Evolutionary conservation across 1,140 invertebrate genomes (phyloP).

Genomic region (Diabrotica undecimpunctata): DNA sequence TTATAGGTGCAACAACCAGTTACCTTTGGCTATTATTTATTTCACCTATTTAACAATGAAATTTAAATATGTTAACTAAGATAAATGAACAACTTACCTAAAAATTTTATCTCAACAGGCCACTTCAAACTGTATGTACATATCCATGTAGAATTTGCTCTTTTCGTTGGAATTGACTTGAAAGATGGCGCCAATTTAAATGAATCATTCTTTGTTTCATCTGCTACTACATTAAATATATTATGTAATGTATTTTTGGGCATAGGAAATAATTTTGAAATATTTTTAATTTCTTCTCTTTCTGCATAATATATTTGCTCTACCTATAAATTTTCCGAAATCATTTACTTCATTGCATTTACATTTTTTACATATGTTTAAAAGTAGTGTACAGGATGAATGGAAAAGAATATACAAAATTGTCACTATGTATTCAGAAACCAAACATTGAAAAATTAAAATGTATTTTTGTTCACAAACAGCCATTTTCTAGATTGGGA

Average conservation of each 20-base stretch:
- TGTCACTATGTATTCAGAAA: background rate
- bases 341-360: no score
- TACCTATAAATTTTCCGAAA: background rate
- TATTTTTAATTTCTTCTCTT: constrained; percentile 6
- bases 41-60: no score
- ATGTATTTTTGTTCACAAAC: no score
- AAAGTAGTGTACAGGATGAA: background rate
- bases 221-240: constrained; percentile 28
- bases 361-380: no score
- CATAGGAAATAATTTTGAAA: constrained; percentile 22
- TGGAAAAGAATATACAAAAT: background rate
- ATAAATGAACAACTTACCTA: background rate
- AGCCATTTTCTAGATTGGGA: no score
- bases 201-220: constrained; percentile 28
- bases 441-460: no score
- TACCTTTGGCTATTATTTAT: no score
- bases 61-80: no score
- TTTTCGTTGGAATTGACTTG: constrained; percentile 16
- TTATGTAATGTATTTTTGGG: constrained; percentile 38
- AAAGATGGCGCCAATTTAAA: constrained; percentile 28
- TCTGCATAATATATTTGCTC: constrained; percentile 9
- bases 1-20: no score
- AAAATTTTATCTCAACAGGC: constrained; percentile 37
- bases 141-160: constrained; percentile 26
- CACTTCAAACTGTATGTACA: constrained; percentile 42